Evolutionary conservation across 2,888 invertebrate species (phyloP).

Genomic region (Calameuta idolon): DNA sequence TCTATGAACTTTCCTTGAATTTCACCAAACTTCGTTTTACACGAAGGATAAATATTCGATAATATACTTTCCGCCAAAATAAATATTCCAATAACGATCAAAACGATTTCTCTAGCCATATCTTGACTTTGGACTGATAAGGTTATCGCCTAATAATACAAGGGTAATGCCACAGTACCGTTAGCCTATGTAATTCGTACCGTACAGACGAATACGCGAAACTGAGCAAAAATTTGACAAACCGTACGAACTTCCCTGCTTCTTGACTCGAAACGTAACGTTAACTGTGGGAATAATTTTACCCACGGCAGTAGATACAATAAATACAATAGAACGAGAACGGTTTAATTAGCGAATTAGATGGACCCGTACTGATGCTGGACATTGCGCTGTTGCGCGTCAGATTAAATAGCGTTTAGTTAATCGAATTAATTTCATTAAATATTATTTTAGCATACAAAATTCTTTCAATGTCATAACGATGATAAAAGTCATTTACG

Average conservation of each 20-base stretch:
- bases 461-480: background rate
- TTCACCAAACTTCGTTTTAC: background rate
- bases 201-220: background rate
- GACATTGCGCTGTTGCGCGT: background rate
- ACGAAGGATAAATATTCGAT: background rate
- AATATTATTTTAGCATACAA: background rate
- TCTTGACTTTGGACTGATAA: background rate
- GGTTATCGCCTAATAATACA: background rate
- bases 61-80: background rate
- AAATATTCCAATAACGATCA: background rate
- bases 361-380: background rate
- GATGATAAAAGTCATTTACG: background rate
- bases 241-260: background rate
- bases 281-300: background rate
- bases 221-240: background rate
- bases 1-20: slow-evolving; percentile 42
- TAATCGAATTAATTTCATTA: background rate
- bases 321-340: background rate
- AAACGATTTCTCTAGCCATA: background rate
- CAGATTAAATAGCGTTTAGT: background rate
- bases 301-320: background rate
- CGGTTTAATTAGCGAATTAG: background rate
- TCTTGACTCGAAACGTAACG: background rate
- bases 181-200: background rate
- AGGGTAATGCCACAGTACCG: background rate